Evolutionary conservation across 2,888 invertebrate species (phyloP), one percentile per base, ranked within the genome.

Genomic region (Tridacna gigas): DNA sequence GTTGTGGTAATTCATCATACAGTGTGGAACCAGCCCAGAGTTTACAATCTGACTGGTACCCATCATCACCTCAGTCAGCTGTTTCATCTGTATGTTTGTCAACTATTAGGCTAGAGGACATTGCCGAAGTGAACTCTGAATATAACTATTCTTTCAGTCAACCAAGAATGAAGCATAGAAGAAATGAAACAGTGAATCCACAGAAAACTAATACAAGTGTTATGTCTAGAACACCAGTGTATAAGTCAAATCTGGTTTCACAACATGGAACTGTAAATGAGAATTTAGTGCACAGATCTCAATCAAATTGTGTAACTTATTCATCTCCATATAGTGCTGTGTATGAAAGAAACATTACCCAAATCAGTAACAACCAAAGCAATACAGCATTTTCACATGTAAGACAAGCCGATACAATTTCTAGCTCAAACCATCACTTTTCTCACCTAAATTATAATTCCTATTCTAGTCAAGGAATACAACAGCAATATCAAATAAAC

Each of bases 41-140:
- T 71, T 25, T 71, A 71, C 71, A 71, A n/a, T 51, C 47, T 47
- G 26, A 22, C 73, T 79, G 79, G 79, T 61, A 74, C 47, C 79
- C 73, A 45, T 65, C 79, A 20, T 69, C 69, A 60, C 60, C 47
- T 11, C 63, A 45, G 13, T 45, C 69, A 51, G 77, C 13, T 51
- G 25, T 48, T 11, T 67, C 67, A n/a, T 66, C 48, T 77, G 51
- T 69, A 48, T 11, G 26, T 18, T 79, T 79, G n/a, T 51, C 75
- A 56, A 83, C 83, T 11, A 83, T 83, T 20, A 56, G 79, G 18
- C 28, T 77, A 26, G 76, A 71, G 66, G 83, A 83, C 37, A 83
- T 83, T 47, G 83, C 83, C n/a, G 83, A 83, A 66, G 69, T 56
- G 20, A 83, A 20, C 48, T 25, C 48, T 48, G 18, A 47, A 20